phyloP scores from a whole-genome alignment of 2,888 invertebrate species.

The Meliscaeva auricollis region DNA sequence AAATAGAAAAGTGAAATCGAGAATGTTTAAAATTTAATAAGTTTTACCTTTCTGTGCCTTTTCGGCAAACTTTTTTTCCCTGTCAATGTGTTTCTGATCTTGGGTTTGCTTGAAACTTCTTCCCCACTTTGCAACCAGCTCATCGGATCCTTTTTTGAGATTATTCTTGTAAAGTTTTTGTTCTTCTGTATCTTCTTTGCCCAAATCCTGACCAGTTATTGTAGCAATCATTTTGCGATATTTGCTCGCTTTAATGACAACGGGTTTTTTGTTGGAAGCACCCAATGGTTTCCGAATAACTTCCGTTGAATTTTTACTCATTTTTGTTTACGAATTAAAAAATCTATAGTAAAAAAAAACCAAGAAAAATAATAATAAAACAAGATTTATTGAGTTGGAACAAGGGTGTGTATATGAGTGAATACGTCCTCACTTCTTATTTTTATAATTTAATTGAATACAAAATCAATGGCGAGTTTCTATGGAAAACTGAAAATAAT shows the following conservation, averaged over 20 bases:
- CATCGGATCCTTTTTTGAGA: constrained; percentile 83
- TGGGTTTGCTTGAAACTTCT: constrained; percentile 79
- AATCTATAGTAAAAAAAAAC: neutral
- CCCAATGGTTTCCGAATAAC: constrained; percentile 44
- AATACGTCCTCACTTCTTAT: neutral
- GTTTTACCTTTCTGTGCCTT: constrained; percentile 73
- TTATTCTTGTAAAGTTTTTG: constrained; percentile 82
- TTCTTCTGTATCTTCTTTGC: constrained; percentile 79
- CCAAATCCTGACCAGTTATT: constrained; percentile 5
- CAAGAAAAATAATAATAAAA: no score
- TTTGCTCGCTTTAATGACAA: constrained; percentile 61
- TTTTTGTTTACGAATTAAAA: constrained; percentile 32
- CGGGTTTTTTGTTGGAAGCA: constrained; percentile 51
- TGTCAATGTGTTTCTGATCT: constrained; percentile 77
- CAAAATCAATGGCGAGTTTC: constrained; percentile 7
- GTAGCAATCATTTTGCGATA: constrained; percentile 53
- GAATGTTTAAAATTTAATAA: neutral
- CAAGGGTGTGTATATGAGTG: no score
- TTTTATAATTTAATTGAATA: constrained; percentile 1
- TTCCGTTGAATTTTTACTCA: constrained; percentile 48
- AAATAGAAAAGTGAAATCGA: neutral
- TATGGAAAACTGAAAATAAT: constrained; percentile 23
- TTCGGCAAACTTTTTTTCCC: constrained; percentile 70
- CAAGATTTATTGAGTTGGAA: no score
- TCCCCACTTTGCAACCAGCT: constrained; percentile 84